Evolutionary conservation across 2,797 vertebrate genomes (phyloP), one percentile per base, ranked within the genome.

Genomic region (Gallirallus australis): DNA sequence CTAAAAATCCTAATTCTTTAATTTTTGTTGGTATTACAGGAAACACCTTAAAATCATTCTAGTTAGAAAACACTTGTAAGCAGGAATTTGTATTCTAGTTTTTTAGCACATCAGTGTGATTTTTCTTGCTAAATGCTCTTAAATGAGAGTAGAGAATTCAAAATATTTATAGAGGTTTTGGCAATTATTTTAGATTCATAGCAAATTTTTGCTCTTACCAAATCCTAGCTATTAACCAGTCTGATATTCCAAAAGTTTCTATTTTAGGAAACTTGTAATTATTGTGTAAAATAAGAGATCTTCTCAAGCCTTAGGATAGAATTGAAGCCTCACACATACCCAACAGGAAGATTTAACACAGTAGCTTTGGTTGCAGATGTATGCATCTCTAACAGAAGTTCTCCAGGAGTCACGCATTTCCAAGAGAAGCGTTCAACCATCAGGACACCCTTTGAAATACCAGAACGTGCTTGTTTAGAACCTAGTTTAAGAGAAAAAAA

Each of bases 301-400:
- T n/a, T 60, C 60, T 94, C 24, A 65, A 69, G 28, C 24, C 14
- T 76, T 54, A 71, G 40, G 45, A 71, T 8, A 86, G 50, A 96
- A 94, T 79, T 24, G 15, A 87, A 93, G 35, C 23, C 9, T 72
- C 15, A 5, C 30, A 93, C 98, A 48, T 98, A 99, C 99, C 99
- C 99, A 53, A 96, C 28, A 75, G 98, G 98, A 90, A 99, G 97
- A 68, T 93, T 96, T 82, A 99, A 95, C 82, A 98, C 15, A 68
- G 98, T 75, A 68, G 99, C 98, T 96, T 98, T 99, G 45, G 98
- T 98, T 50, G 97, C 98, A 6, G 97, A 98, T 10, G 99, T 99
- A 61, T 97, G 97, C 77, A 99, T 97, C 89, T 95, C 98, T 89
- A 99, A 86, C 77, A 99, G 30, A 42, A 98, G 96, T 54, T 98